Conservation (phyloP, 2,888 invertebrate species). For the Chalcis sispes region DNA sequence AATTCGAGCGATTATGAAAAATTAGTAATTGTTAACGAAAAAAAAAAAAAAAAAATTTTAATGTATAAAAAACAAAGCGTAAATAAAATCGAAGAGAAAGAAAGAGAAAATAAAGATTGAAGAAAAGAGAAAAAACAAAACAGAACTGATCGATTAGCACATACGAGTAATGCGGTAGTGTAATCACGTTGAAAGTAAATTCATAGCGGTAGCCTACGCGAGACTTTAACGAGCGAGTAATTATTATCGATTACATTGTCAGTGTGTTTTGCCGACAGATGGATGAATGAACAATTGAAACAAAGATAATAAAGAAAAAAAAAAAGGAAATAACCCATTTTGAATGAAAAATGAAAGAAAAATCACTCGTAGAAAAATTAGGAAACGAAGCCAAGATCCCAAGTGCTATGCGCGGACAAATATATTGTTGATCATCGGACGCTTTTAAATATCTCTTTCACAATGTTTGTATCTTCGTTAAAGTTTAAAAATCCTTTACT, state of each 20-base stretch:
- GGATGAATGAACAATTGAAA: too few relatives aligned
- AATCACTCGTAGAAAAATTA: constrained; percentile 9
- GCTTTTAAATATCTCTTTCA: neutral
- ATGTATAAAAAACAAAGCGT: neutral
- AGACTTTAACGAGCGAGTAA: constrained; percentile 25
- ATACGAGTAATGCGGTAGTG: constrained; percentile 56
- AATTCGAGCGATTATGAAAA: neutral
- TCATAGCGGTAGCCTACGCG: constrained; percentile 36
- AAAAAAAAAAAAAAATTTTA: neutral
- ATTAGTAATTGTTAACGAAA: constrained; percentile 24
- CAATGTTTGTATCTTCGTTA: neutral
- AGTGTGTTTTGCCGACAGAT: too few relatives aligned
- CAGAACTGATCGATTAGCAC: constrained; percentile 59
- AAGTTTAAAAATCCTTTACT: neutral
- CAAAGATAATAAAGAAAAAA: too few relatives aligned
- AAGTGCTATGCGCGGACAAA: constrained; percentile 35
- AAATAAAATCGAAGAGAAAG: constrained; percentile 39
- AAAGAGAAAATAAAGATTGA: neutral
- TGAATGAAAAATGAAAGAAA: constrained; percentile 1
- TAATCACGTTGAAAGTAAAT: constrained; percentile 64
- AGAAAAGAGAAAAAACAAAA: constrained; percentile 28
- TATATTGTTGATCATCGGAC: constrained; percentile 14
- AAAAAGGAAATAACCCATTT: constrained; percentile 5
- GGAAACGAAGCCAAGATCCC: constrained; percentile 19
- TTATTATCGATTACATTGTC: constrained; percentile 27